phyloP scores from a whole-genome alignment of 2,797 vertebrate species.

The Myotis myotis region DNA sequence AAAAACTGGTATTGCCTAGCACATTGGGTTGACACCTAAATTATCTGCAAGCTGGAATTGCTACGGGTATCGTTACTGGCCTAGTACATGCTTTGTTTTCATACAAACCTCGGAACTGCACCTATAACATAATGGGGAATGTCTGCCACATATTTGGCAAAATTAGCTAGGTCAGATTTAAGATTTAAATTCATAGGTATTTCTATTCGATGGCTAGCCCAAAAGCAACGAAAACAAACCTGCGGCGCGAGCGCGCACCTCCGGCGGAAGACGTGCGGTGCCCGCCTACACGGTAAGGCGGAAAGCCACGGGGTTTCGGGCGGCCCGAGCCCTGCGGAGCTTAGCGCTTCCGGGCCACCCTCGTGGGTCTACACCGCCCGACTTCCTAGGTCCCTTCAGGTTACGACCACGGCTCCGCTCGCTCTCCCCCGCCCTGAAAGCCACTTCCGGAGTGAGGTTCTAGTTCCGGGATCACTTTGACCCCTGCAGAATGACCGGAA shows the following conservation, averaged over 20 bases:
- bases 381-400: fast-evolving
- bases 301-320: fast-evolving
- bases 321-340: fast-evolving
- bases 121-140: not conserved
- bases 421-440: fast-evolving
- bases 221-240: not conserved
- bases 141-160: not conserved
- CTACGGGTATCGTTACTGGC: not conserved
- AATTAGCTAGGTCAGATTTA: not conserved
- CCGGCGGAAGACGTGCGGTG: fast-evolving
- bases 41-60: not conserved
- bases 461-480: not conserved
- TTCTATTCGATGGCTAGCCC: not conserved
- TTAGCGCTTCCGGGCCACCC: fast-evolving
- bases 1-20: not conserved
- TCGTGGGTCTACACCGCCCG: fast-evolving
- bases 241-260: too few relatives aligned
- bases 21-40: not conserved
- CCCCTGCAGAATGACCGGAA: not conserved
- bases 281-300: fast-evolving
- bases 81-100: not conserved
- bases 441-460: not conserved
- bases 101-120: not conserved
- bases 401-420: fast-evolving
- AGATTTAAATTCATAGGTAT: not conserved